Conservation (phyloP, 2,888 invertebrate genomes). For the Anoplius nigerrimus region DNA sequence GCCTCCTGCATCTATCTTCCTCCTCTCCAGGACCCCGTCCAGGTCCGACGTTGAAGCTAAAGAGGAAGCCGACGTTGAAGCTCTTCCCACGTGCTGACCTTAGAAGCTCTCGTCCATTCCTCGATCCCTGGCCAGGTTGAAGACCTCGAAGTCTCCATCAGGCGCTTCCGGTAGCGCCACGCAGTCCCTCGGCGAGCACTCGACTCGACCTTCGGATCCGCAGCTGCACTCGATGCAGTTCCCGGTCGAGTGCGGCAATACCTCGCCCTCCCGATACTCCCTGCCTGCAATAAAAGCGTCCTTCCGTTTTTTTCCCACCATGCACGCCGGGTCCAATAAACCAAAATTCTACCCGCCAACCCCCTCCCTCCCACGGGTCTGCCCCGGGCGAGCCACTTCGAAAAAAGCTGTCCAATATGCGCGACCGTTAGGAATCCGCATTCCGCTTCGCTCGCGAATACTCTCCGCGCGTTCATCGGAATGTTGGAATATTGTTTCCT, state of each 20-base stretch:
- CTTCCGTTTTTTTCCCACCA: background rate
- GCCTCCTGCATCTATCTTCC: background rate
- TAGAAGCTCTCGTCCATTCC: conserved; percentile 68
- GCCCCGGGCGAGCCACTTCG: too few species aligned
- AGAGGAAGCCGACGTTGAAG: background rate
- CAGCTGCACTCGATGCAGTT: conserved; percentile 84
- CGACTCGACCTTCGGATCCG: conserved; percentile 76
- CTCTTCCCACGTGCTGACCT: conserved; percentile 13
- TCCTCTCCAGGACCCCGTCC: too few species aligned
- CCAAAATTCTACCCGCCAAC: background rate
- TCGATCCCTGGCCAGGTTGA: conserved; percentile 62
- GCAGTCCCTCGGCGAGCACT: conserved; percentile 70
- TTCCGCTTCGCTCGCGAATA: too few species aligned
- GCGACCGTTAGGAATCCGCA: too few species aligned
- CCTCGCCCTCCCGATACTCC: conserved; percentile 80
- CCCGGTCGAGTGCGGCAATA: conserved; percentile 82
- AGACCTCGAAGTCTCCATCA: conserved; percentile 65
- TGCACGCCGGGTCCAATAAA: too few species aligned
- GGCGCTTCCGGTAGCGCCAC: conserved; percentile 62
- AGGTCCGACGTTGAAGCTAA: too few species aligned
- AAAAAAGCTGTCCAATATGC: background rate
- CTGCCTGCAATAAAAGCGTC: conserved; percentile 76
- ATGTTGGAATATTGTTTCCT: too few species aligned
- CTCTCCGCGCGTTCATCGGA: too few species aligned
- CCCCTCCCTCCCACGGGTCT: background rate